A percentile compares a stretch with the other conserved stretches of the same genome.
phyloP scores from a whole-genome alignment of 1,140 invertebrate species.

The Pseudomyrmex pallidus region DNA sequence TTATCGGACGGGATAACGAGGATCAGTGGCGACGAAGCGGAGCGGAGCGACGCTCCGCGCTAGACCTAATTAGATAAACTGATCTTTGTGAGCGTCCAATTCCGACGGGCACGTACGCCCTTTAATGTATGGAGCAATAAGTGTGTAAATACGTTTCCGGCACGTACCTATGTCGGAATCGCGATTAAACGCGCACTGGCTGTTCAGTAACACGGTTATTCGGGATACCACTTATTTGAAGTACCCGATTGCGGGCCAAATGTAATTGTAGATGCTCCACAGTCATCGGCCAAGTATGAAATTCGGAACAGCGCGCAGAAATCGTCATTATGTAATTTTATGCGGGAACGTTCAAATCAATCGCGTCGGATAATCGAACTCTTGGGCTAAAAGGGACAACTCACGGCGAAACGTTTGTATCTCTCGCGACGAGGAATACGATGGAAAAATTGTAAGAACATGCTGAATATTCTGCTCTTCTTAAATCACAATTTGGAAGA shows the following conservation, averaged over 20 bases:
- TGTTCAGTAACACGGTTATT: constrained; percentile 50
- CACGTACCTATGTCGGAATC: constrained; percentile 27
- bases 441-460: neutral
- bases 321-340: neutral
- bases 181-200: constrained; percentile 22
- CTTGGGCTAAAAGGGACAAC: neutral
- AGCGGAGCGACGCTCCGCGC: constrained; percentile 33
- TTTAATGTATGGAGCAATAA: constrained; percentile 49
- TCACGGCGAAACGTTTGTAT: neutral
- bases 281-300: constrained; percentile 7
- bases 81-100: constrained; percentile 68
- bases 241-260: constrained; percentile 16
- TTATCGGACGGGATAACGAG: constrained; percentile 70
- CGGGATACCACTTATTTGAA: constrained; percentile 45
- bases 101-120: constrained; percentile 38
- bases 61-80: constrained; percentile 72
- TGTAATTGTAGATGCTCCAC: constrained; percentile 1
- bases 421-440: neutral
- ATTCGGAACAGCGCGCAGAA: neutral
- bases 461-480: neutral
- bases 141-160: constrained; percentile 53
- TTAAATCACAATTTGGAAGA: neutral
- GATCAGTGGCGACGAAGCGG: constrained; percentile 70
- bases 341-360: neutral
- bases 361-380: neutral